These are phyloP conservation scores for Phylloscopus whistleri DNA, from an alignment of 2,113 vertebrate genomes.

Conservation along the genomic window DNA sequence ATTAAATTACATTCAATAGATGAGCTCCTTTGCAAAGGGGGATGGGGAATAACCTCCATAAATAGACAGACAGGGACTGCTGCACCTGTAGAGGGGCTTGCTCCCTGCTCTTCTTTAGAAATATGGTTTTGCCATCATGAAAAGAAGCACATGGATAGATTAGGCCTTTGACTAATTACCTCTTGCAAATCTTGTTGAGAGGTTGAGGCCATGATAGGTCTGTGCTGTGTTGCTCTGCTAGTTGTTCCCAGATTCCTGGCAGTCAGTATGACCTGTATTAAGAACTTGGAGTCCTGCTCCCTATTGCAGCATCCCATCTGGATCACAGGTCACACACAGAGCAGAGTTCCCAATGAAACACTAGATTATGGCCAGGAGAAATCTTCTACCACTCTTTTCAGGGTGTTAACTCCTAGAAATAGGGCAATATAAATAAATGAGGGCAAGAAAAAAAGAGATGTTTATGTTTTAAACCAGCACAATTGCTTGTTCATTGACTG, in stretches of 20 bases:
- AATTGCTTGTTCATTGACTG: neutral
- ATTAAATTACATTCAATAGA: neutral
- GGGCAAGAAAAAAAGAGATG: neutral
- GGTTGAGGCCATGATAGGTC: neutral
- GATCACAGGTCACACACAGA: neutral
- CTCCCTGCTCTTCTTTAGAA: neutral
- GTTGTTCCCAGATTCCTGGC: neutral
- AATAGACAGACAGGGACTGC: neutral
- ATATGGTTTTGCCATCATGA: neutral
- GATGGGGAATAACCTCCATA: neutral
- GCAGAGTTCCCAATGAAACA: neutral
- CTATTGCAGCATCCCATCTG: neutral
- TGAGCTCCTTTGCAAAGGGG: neutral
- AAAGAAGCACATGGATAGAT: neutral
- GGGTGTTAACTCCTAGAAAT: neutral
- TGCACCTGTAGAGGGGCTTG: neutral
- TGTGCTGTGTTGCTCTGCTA: neutral
- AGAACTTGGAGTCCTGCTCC: fast-evolving
- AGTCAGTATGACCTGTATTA: neutral
- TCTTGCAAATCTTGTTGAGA: neutral
- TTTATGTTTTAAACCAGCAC: neutral
- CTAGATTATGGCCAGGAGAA: neutral
- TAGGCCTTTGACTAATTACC: neutral
- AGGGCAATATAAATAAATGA: neutral
- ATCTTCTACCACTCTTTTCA: neutral